These are phyloP conservation scores for Nerophis lumbriciformis DNA, from an alignment of 2,113 vertebrate species.

Conservation along the genomic window DNA sequence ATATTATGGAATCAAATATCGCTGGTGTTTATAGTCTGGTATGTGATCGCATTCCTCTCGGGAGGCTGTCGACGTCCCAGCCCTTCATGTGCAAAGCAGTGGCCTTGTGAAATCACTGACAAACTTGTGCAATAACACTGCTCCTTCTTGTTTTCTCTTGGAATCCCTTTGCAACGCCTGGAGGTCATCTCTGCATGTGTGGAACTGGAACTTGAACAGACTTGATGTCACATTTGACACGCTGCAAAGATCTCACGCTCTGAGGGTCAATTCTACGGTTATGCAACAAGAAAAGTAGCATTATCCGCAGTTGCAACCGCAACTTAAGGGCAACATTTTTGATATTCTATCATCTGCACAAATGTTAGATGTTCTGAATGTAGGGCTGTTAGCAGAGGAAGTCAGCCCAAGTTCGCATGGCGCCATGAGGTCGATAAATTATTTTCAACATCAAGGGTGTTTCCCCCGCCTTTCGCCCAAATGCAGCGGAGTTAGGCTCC, in stretches of 20 bases:
- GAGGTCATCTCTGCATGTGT: background rate
- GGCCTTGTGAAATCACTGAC: slow-evolving; percentile 10
- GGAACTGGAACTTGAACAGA: background rate
- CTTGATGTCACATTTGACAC: background rate
- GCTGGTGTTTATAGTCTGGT: slow-evolving; percentile 1
- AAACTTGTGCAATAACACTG: background rate
- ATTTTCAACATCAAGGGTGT: background rate
- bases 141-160: slow-evolving; percentile 8
- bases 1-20: slow-evolving; percentile 25
- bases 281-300: background rate
- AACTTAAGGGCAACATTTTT: no score
- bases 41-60: slow-evolving; percentile 22
- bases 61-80: background rate
- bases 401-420: background rate
- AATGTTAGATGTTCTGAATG: no score
- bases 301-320: no score
- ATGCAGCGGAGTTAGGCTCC: no score
- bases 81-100: slow-evolving; percentile 10
- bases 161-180: background rate
- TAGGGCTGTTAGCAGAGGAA: background rate
- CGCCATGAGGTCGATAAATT: background rate
- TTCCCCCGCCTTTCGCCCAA: no score
- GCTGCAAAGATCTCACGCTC: background rate
- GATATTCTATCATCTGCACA: no score
- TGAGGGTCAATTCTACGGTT: background rate